Conservation (phyloP, 2,113 vertebrate genomes). For the Myotis lucifugus region DNA sequence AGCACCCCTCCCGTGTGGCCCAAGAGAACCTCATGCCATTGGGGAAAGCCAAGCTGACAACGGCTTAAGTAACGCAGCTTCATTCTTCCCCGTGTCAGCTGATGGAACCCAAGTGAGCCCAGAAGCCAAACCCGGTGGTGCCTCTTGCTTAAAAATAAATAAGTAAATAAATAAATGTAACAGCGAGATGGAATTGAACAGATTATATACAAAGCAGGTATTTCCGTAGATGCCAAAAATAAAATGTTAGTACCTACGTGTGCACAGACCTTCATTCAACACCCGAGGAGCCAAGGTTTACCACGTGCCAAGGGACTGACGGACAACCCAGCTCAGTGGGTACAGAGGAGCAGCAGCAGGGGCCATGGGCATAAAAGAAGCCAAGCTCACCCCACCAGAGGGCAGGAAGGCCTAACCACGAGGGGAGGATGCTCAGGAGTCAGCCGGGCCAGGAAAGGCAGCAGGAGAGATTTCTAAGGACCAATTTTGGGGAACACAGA, state of each 20-base stretch:
- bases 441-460: not conserved
- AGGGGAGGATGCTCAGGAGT: rapidly evolving
- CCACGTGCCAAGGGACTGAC: rapidly evolving
- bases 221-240: not conserved
- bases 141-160: not conserved
- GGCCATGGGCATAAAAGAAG: not conserved
- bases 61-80: rapidly evolving
- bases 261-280: rapidly evolving
- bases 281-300: not conserved
- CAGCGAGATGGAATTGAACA: not conserved
- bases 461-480: not conserved
- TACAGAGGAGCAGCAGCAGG: rapidly evolving
- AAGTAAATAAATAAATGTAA: not conserved
- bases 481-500: rapidly evolving
- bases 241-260: rapidly evolving
- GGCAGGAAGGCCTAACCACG: rapidly evolving
- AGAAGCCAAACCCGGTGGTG: rapidly evolving
- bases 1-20: rapidly evolving
- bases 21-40: rapidly evolving
- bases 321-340: not conserved
- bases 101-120: rapidly evolving
- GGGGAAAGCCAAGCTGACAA: not conserved
- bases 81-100: rapidly evolving
- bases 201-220: not conserved
- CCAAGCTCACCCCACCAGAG: not conserved